Percentiles rank a stretch among this genome's conserved stretches.
Conservation (phyloP, 2,113 vertebrate species). For the Chaetops frenatus region DNA sequence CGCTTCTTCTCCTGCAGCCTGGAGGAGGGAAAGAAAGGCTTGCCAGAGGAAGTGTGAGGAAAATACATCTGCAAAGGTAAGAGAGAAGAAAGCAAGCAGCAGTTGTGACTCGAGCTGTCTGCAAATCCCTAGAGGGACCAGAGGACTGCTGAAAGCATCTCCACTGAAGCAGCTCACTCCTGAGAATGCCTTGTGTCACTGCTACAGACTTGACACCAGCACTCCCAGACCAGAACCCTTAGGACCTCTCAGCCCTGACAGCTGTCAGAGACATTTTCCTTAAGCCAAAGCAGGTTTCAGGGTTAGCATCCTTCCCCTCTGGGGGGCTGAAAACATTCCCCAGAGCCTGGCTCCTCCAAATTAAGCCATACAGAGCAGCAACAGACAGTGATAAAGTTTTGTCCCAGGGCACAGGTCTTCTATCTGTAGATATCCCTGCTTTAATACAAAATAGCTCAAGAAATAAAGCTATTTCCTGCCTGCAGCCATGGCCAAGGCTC, state of each 20-base stretch:
- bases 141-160: not conserved
- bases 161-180: not conserved
- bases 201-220: not conserved
- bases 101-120: not conserved
- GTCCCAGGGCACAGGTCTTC: not conserved
- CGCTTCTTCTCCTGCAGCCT: not conserved
- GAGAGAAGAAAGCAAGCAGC: not conserved
- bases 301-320: not conserved
- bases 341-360: not conserved
- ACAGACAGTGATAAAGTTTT: not conserved
- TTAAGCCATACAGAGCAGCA: not conserved
- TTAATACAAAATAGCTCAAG: not conserved
- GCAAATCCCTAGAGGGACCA: not conserved
- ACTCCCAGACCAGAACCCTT: not conserved
- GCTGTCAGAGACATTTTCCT: not conserved
- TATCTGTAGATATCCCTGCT: not conserved
- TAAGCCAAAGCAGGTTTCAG: not conserved
- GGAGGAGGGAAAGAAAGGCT: not conserved
- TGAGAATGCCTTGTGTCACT: not conserved
- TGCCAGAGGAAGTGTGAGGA: not conserved
- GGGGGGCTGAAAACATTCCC: not conserved
- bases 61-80: slow-evolving; percentile 31
- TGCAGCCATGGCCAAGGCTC: not conserved
- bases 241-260: not conserved
- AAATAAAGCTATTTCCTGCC: not conserved